Conservation (phyloP, 2,797 vertebrate genomes). For the Pyrocephalus nanus region DNA sequence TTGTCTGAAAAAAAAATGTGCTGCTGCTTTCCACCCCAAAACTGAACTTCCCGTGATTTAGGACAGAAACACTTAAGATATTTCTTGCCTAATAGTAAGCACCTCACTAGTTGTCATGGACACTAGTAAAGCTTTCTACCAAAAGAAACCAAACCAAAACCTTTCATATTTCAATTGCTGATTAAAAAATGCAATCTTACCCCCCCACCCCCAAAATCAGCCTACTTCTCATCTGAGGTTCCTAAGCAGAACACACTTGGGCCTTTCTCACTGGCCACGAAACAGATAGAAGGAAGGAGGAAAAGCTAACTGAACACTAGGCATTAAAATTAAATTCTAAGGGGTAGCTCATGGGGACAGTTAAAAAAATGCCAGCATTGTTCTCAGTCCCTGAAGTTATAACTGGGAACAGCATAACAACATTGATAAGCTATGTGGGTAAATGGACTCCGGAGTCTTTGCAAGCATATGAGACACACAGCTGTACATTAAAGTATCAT, state of each 20-base stretch:
- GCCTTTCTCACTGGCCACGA: background rate
- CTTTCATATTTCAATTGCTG: background rate
- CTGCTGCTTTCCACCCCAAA: background rate
- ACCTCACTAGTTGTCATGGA: background rate
- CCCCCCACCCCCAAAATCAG: background rate
- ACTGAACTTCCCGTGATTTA: background rate
- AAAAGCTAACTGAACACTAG: background rate
- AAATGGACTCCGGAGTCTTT: background rate
- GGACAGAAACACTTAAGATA: background rate
- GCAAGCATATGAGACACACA: fast-evolving
- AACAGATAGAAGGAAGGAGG: background rate
- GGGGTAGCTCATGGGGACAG: background rate
- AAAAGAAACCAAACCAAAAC: background rate
- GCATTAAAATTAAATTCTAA: background rate
- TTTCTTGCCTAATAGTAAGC: background rate
- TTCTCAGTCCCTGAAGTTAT: background rate
- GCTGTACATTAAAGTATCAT: background rate
- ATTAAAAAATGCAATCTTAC: background rate
- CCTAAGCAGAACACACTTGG: background rate
- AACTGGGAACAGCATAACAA: background rate
- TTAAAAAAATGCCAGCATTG: background rate
- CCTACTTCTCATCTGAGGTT: background rate
- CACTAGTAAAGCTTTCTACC: background rate
- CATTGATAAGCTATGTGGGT: background rate
- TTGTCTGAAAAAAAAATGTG: background rate